Conservation (phyloP, 1,140 invertebrate species). For the Dolichoris vasculosae region DNA sequence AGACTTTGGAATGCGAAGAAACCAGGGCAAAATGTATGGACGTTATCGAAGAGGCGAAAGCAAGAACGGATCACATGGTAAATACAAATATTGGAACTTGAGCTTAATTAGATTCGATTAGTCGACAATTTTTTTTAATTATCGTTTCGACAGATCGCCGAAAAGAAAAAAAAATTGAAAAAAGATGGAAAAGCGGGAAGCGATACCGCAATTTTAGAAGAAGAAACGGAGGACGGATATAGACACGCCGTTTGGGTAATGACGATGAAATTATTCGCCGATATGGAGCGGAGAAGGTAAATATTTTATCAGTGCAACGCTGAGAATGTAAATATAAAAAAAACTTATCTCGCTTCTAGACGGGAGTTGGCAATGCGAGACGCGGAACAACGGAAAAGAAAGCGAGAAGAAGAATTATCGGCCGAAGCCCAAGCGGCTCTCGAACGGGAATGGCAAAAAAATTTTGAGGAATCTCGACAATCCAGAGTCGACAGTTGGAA, state of each 20-base stretch:
- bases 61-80: constrained; percentile 94
- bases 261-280: constrained; percentile 99
- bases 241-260: constrained; percentile 97
- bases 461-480: constrained; percentile 97
- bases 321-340: constrained; percentile 32
- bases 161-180: constrained; percentile 95
- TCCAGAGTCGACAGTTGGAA: constrained; percentile 97
- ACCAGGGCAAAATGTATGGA: constrained; percentile 95
- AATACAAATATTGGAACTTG: constrained; percentile 53
- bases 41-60: constrained; percentile 97
- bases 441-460: constrained; percentile 97
- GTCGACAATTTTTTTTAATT: constrained; percentile 39
- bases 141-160: constrained; percentile 83
- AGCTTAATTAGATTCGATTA: constrained; percentile 6
- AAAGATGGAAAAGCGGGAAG: constrained; percentile 89
- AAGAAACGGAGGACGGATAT: constrained; percentile 95
- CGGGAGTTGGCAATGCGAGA: constrained; percentile 89
- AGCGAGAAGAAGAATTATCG: constrained; percentile 94
- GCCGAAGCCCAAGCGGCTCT: constrained; percentile 91
- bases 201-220: constrained; percentile 82
- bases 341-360: constrained; percentile 59
- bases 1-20: constrained; percentile 96
- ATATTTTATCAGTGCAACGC: not conserved
- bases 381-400: constrained; percentile 95
- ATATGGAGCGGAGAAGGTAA: constrained; percentile 90